Evolutionary conservation across 2,113 vertebrate species (phyloP), one percentile per base, ranked within the genome.

Genomic region (Aramus guarauna): DNA sequence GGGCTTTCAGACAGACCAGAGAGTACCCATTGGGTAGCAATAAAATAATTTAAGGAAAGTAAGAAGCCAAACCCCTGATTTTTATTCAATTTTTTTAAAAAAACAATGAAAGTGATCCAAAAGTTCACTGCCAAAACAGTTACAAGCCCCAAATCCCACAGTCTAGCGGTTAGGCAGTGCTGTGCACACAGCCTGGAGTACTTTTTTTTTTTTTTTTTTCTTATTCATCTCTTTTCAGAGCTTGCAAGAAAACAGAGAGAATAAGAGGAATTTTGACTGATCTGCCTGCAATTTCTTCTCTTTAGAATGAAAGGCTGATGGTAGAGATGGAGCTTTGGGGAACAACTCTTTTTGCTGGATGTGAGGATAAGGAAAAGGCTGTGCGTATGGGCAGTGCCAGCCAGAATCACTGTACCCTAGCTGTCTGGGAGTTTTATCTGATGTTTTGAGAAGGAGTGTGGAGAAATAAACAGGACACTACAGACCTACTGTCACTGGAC

Each of bases 171-270:
- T 60, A 62, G 27, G 12, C 34, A 53, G 19, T 47, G 37, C 27
- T 71, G 11, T 45, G 9, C 53, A 12, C 45, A 37, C 11, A 52
- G 17, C 11, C 22, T 69, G 7, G 21, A 37, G 21, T 69, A 53
- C 32, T 66, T 59, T 20, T 10, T 2, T 4, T 0, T 2, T 4
- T 0, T 15, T 12, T 32, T n/a, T 47, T n/a, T 43, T 39, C 36
- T 36, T 5, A 12, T 45, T 53, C 1, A 19, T 62, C 3, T 69
- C 11, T 71, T 50, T 52, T 55, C 27, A 45, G 27, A 53, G 3
- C 32, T 78, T 71, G 47, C 13, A 69, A 34, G 27, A 37, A 69
- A 78, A 37, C 15, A 32, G 55, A 56, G 9, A 45, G 3, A 11
- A 11, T 64, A 73, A 64, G 9, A 69, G 21, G 21, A 62, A 34